A percentile compares a stretch with the other conserved stretches of the same genome.
Conservation (phyloP, 2,888 invertebrate species). For the Polyommatus iphigenia region DNA sequence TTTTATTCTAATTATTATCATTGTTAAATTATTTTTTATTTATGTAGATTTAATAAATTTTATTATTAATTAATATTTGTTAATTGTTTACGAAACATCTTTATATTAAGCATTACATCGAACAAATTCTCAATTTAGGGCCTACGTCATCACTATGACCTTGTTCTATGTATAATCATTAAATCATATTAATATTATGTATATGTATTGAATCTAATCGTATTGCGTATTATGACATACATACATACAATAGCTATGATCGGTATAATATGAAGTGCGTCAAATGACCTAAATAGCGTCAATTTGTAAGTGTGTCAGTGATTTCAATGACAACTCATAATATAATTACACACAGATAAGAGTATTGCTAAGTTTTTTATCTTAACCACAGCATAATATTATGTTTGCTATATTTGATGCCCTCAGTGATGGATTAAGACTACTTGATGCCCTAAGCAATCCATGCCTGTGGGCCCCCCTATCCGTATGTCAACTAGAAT, state of each 20-base stretch:
- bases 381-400: not conserved
- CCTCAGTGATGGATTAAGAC: no score
- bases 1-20: no score
- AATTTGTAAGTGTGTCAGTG: slow-evolving; percentile 24
- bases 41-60: no score
- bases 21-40: no score
- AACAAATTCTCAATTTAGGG: not conserved
- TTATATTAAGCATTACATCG: not conserved
- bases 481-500: no score
- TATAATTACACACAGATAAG: slow-evolving; percentile 8
- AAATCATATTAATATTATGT: not conserved
- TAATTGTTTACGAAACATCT: no score
- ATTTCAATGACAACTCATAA: slow-evolving; percentile 25
- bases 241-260: not conserved
- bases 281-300: slow-evolving; percentile 12
- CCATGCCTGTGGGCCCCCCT: no score
- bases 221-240: not conserved
- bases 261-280: not conserved
- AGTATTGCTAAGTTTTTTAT: not conserved
- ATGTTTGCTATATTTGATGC: no score
- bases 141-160: not conserved
- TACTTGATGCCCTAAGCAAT: no score
- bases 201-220: not conserved
- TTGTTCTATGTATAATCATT: not conserved
- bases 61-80: no score